Evolutionary conservation across 2,888 invertebrate species (phyloP), one percentile per base, ranked within the genome.

Genomic region (Eurois occulta): DNA sequence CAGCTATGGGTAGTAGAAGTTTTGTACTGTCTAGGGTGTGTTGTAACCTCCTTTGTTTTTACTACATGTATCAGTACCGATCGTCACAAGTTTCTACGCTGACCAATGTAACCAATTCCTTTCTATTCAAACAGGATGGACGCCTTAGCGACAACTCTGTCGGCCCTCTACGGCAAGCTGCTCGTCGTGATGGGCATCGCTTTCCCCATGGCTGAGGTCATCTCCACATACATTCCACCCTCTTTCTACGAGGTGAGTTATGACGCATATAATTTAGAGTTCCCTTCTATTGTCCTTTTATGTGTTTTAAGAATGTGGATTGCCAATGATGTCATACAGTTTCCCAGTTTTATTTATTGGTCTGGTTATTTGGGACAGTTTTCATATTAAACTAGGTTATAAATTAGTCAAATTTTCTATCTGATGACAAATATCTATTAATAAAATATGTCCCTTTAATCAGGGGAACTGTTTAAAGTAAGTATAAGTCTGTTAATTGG

Each of bases 121-220:
- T 64, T 69, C 2, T 81, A n/a, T 48, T 24, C 43, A 21, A 68
- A 65, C 95, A 99, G 99, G 89, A 95, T 97, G 82, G 99, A 99
- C 95, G 98, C 99, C 86, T 96, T 99, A 92, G 98, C 99, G 79
- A 98, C 98, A 55, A 98, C 99, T 32, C 97, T 99, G 86, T 99
- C 99, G 84, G 99, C 99, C 1, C 97, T 99, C 46, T 99, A 99
- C 94, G 99, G 99, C 68, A 99, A 99, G 95, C 97, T 99, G 72
- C 96, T 99, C 89, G 99, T 99, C 64, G 99, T 99, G 68, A 98
- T 99, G 98, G 99, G 99, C 2, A 98, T 99, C 85, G 99, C 99
- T 28, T 99, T 99, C 95, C 99, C 99, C 72, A 98, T 99, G 98
- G 99, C 99, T 83, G 99, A 99, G 97, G 99, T 99, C 89, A 99